Percentiles rank a stretch among this genome's conserved stretches.
phyloP scores from a whole-genome alignment of 1,140 invertebrate genomes.

The Himalopsyche phryganea region DNA sequence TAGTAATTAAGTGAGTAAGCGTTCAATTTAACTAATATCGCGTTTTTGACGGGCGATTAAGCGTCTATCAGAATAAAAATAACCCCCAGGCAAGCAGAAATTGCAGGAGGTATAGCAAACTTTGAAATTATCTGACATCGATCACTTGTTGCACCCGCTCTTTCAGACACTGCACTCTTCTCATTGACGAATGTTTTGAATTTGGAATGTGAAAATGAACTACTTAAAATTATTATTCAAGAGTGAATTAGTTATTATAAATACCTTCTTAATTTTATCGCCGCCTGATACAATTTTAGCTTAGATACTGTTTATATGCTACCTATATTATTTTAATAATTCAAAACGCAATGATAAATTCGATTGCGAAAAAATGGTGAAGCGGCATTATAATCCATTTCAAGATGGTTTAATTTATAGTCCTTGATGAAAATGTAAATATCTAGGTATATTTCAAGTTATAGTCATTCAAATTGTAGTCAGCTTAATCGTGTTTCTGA shows the following conservation, averaged over 20 bases:
- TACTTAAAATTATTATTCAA: neutral
- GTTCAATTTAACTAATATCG: constrained; percentile 6
- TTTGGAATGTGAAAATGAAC: neutral
- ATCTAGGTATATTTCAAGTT: too few relatives aligned
- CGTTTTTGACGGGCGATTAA: constrained; percentile 9
- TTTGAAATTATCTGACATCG: constrained; percentile 22
- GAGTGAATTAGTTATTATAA: neutral
- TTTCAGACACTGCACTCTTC: neutral
- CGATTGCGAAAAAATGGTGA: too few relatives aligned
- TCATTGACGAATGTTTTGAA: neutral
- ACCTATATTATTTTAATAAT: neutral
- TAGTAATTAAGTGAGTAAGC: neutral
- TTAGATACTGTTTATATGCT: neutral
- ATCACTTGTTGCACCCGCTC: constrained; percentile 16
- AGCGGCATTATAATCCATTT: too few relatives aligned
- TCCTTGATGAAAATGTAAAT: too few relatives aligned
- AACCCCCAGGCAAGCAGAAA: constrained; percentile 11
- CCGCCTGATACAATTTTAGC: neutral
- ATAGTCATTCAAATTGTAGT: too few relatives aligned
- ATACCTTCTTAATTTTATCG: neutral
- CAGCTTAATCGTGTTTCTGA: too few relatives aligned
- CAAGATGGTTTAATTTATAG: too few relatives aligned
- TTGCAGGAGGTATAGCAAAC: constrained; percentile 19
- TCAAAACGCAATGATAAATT: neutral
- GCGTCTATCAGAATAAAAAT: constrained; percentile 19